Conservation (phyloP, 2,113 vertebrate species). For the Periophthalmus modestus region DNA sequence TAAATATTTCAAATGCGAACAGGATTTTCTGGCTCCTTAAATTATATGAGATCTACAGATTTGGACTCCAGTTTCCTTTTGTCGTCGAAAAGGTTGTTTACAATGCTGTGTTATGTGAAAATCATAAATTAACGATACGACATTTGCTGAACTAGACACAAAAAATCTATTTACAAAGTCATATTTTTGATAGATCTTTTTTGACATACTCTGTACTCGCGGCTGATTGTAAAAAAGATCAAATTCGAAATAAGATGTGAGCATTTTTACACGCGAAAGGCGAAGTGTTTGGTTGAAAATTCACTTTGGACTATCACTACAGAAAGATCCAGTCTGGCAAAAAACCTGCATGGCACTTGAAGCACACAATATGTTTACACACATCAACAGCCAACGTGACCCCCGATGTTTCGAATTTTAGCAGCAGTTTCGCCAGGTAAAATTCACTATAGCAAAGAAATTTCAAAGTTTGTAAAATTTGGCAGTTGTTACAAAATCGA, state of each 20-base stretch:
- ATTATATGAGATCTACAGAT: conserved; percentile 72
- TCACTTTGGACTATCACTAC: conserved; percentile 46
- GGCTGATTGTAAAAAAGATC: conserved; percentile 76
- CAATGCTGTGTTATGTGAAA: conserved; percentile 39
- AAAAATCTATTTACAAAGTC: conserved; percentile 62
- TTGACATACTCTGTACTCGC: conserved; percentile 82
- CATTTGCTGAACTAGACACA: conserved; percentile 30
- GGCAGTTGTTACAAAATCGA: conserved; percentile 13
- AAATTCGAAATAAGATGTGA: conserved; percentile 49
- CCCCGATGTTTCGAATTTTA: conserved; percentile 23
- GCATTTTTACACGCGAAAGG: conserved; percentile 70
- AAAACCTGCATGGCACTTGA: conserved; percentile 65
- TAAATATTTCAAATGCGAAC: conserved; percentile 24
- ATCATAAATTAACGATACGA: conserved; percentile 9
- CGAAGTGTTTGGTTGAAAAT: conserved; percentile 51
- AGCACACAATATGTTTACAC: conserved; percentile 49
- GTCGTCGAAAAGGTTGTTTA: conserved; percentile 57
- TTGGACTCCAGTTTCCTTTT: conserved; percentile 74
- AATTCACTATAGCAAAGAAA: neutral
- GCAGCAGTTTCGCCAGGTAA: conserved; percentile 1
- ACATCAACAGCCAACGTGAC: conserved; percentile 46
- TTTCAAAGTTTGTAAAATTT: conserved; percentile 15
- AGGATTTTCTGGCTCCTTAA: conserved; percentile 37
- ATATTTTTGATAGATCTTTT: conserved; percentile 38
- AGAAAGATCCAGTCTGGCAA: conserved; percentile 50